Percentiles rank a stretch among this genome's conserved stretches.
Conservation (phyloP, 2,888 invertebrate species). For the Drosophila mimetica region DNA sequence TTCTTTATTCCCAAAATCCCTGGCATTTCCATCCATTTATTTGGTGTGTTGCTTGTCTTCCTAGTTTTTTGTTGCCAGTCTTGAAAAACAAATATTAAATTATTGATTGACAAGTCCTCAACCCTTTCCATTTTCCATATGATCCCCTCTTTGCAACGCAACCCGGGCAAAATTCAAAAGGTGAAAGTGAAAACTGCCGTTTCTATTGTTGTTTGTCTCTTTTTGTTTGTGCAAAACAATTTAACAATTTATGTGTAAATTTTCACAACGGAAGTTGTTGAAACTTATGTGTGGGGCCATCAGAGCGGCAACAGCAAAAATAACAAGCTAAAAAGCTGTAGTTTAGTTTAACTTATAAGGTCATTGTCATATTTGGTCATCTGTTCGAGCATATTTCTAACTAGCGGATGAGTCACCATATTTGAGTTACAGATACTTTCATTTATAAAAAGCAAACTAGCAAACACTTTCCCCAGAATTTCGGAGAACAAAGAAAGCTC, state of each 20-base stretch:
- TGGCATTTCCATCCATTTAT: constrained; percentile 5
- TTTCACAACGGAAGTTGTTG: constrained; percentile 67
- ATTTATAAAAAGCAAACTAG: neutral
- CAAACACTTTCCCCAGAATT: constrained; percentile 11
- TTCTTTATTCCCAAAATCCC: neutral
- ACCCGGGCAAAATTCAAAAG: constrained; percentile 37
- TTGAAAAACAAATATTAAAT: constrained; percentile 18
- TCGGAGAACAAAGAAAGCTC: constrained; percentile 9
- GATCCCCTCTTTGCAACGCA: neutral
- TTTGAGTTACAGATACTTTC: constrained; percentile 1
- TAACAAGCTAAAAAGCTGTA: constrained; percentile 13
- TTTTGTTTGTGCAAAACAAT: constrained; percentile 43
- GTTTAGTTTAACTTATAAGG: constrained; percentile 55
- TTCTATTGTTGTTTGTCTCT: constrained; percentile 17
- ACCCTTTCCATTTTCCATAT: constrained; percentile 12
- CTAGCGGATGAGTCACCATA: constrained; percentile 21
- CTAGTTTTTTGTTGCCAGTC: constrained; percentile 1
- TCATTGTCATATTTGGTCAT: constrained; percentile 69
- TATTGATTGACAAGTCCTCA: constrained; percentile 58
- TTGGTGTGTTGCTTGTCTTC: neutral
- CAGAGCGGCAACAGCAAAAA: constrained; percentile 21
- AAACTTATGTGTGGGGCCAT: constrained; percentile 46
- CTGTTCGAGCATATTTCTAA: constrained; percentile 11
- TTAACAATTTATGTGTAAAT: constrained; percentile 48
- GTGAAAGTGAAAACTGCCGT: constrained; percentile 65